A percentile compares a stretch with the other conserved stretches of the same genome.
phyloP scores from a whole-genome alignment of 2,113 vertebrate species.

The Gambusia affinis region DNA sequence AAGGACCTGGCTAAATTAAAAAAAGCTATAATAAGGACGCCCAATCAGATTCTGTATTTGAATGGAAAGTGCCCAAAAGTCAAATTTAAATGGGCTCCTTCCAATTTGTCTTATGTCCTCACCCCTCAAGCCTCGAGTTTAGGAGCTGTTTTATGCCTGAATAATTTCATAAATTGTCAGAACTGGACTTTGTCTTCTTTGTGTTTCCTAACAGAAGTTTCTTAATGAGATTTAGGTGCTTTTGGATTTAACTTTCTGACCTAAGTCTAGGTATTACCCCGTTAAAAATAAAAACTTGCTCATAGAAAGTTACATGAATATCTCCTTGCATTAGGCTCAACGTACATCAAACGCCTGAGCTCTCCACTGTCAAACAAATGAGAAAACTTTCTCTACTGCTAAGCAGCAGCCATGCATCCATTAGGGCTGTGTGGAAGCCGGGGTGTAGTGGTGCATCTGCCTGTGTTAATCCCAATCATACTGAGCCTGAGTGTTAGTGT shows the following conservation, averaged over 20 bases:
- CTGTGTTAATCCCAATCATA: slow-evolving; percentile 65
- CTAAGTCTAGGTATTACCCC: slow-evolving; percentile 36
- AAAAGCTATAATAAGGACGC: background rate
- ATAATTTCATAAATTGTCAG: background rate
- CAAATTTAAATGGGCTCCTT: background rate
- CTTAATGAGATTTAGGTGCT: background rate
- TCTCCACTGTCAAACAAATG: slow-evolving; percentile 28
- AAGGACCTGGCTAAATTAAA: background rate
- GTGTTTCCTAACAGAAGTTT: background rate
- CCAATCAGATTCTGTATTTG: background rate
- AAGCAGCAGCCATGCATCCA: slow-evolving; percentile 45
- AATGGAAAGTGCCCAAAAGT: background rate
- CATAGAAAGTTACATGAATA: slow-evolving; percentile 30
- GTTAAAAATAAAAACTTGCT: slow-evolving; percentile 36
- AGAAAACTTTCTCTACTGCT: slow-evolving; percentile 50
- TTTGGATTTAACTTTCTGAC: background rate
- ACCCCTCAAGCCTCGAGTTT: background rate
- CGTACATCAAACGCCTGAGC: slow-evolving; percentile 55
- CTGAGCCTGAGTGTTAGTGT: slow-evolving; percentile 27
- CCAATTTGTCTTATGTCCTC: background rate
- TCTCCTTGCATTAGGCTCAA: slow-evolving; percentile 51
- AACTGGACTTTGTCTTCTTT: background rate
- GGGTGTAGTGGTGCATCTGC: slow-evolving; percentile 56
- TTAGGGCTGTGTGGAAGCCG: slow-evolving; percentile 31
- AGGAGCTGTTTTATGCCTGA: background rate